Evolutionary conservation across 2,113 vertebrate species (phyloP).

Genomic region (Sclerurus mexicanus): DNA sequence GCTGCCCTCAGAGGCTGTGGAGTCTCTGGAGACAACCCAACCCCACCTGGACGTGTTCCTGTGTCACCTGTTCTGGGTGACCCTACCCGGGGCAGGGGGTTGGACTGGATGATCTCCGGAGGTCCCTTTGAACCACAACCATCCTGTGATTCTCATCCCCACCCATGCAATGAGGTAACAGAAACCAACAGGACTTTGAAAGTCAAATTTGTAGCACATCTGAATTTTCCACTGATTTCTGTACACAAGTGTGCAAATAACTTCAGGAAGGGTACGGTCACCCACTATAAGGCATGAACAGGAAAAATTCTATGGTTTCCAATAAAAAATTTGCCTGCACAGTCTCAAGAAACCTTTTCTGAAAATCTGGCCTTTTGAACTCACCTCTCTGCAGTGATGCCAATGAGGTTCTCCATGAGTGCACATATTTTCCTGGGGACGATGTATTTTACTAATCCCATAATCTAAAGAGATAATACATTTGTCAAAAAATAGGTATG

Average conservation of each 20-base stretch:
- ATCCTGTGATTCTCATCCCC: neutral
- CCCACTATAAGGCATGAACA: neutral
- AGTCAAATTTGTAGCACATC: neutral
- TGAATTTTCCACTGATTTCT: neutral
- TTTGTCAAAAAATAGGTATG: neutral
- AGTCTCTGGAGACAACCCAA: neutral
- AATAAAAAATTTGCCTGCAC: neutral
- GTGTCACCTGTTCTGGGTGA: neutral
- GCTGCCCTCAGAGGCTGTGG: no score
- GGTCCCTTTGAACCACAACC: neutral
- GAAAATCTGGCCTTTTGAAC: neutral
- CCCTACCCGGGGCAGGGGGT: neutral
- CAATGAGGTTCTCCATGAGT: neutral
- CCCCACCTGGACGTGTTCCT: neutral
- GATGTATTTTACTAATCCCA: neutral
- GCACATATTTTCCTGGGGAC: neutral
- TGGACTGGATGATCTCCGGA: neutral
- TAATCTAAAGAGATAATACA: conserved; percentile 1
- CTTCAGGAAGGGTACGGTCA: neutral
- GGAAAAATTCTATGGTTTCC: neutral
- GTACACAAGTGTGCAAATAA: neutral
- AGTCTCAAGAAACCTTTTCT: neutral
- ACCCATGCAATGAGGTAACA: neutral
- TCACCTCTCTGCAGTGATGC: neutral
- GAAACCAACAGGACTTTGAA: neutral